Evolutionary conservation across 2,797 vertebrate species (phyloP).

Genomic region (Dendrocincla fuliginosa): DNA sequence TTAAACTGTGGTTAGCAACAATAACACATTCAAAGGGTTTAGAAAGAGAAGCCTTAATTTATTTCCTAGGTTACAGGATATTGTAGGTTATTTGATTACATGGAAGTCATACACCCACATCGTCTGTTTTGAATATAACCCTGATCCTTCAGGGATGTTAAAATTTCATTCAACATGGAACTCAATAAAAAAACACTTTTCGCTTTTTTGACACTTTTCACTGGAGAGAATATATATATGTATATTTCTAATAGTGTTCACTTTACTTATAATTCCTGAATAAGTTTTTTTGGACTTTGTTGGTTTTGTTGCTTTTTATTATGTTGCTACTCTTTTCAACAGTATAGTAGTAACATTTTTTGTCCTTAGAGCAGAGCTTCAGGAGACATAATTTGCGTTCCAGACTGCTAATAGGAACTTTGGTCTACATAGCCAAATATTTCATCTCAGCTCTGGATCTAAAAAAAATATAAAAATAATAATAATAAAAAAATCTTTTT

Average conservation of each 20-base stretch:
- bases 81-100: not conserved
- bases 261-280: not conserved
- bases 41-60: not conserved
- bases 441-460: conserved; percentile 20
- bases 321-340: not conserved
- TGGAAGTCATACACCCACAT: not conserved
- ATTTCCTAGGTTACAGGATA: not conserved
- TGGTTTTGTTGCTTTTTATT: not conserved
- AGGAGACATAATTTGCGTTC: not conserved
- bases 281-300: not conserved
- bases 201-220: not conserved
- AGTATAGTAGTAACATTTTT: not conserved
- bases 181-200: not conserved
- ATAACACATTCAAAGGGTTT: not conserved
- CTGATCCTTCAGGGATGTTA: not conserved
- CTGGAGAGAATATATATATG: not conserved
- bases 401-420: conserved; percentile 30
- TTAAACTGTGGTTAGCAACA: not conserved
- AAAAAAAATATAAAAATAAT: not conserved
- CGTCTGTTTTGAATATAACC: not conserved
- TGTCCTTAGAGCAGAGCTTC: not conserved
- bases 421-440: not conserved
- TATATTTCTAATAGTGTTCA: not conserved
- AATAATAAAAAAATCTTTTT: not conserved
- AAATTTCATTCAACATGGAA: not conserved